Evolutionary conservation across 2,888 invertebrate species (phyloP), one percentile per base, ranked within the genome.

Genomic region (Scrobipalpa costella): DNA sequence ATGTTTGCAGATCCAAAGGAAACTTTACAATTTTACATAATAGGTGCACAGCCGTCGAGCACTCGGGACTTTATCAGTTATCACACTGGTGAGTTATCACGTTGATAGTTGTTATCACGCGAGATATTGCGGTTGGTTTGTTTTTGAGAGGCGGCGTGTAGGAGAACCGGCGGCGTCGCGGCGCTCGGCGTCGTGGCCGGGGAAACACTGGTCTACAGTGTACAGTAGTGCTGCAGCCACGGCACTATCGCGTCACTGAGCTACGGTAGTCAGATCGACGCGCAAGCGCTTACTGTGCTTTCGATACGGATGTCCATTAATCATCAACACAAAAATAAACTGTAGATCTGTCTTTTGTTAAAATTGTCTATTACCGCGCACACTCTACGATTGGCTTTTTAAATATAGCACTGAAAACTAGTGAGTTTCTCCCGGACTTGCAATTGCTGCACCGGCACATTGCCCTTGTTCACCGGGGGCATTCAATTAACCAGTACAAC

Each of bases 1-100:
- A 91, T 89, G 72, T 73, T 85, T 21, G 11, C 50, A 52, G 21
- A 67, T 77, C 70, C 72, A 75, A 72, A 70, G 72, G 79, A 77
- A 80, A 76, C 69, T 77, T 77, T 71, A 71, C 65, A 70, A 67
- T 80, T 88, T 90, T 89, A 90, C 90, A 90, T 91, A 91, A 91
- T 83, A 84, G 79, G 81, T 72, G 73, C 75, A 74, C 77, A 80
- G 81, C 81, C 83, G 86, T 85, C 81, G 83, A 80, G 84, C 87
- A 88, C 86, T 86, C 76, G 64, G 74, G 69, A 78, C 77, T 79
- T 89, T 90, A 90, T 90, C 90, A 78, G 81, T 85, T 88, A 90
- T 91, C 90, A 86, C 86, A 84, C 82, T 84, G 77, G 76, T 73
- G 75, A 82, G 75, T 85, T 89, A 88, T 89, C 89, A 81, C 77